Evolutionary conservation across 2,888 invertebrate species (phyloP).

Genomic region (Campaea margaritaria): DNA sequence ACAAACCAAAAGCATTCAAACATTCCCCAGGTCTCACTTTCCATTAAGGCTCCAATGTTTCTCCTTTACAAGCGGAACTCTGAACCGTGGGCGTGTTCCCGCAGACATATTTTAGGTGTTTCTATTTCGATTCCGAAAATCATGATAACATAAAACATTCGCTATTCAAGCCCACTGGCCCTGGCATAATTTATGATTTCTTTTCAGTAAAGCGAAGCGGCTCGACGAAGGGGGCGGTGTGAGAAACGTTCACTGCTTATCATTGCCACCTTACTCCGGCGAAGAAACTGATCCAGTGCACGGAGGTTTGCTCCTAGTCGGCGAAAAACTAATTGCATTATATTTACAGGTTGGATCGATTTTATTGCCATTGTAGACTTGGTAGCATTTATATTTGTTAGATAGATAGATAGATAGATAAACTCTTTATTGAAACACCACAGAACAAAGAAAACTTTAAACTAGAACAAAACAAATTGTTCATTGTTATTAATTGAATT

Average conservation of each 20-base stretch:
- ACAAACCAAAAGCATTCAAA: too few relatives aligned
- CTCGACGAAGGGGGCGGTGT: slow-evolving; percentile 49
- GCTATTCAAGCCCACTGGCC: slow-evolving; percentile 22
- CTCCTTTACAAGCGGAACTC: slow-evolving; percentile 2
- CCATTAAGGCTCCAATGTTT: background rate
- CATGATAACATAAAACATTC: slow-evolving; percentile 15
- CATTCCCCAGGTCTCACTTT: background rate
- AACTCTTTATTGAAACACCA: too few relatives aligned
- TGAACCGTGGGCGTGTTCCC: slow-evolving; percentile 6
- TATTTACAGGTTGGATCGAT: slow-evolving; percentile 65
- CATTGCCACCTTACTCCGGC: slow-evolving; percentile 63
- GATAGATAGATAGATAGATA: too few relatives aligned
- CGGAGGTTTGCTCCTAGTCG: slow-evolving; percentile 66
- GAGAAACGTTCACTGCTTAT: slow-evolving; percentile 68
- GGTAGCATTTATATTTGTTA: background rate
- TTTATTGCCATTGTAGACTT: background rate
- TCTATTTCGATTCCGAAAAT: slow-evolving; percentile 17
- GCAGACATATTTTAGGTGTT: slow-evolving; percentile 16
- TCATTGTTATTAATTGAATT: too few relatives aligned
- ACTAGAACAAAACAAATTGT: too few relatives aligned
- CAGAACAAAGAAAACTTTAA: too few relatives aligned
- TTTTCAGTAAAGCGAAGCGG: slow-evolving; percentile 56
- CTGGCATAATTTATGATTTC: slow-evolving; percentile 26
- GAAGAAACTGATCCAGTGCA: slow-evolving; percentile 66
- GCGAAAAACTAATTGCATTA: slow-evolving; percentile 69